A percentile compares a stretch with the other conserved stretches of the same genome.
Evolutionary conservation across 2,888 invertebrate genomes (phyloP).

Genomic region (Noctuana brunneofusca): DNA sequence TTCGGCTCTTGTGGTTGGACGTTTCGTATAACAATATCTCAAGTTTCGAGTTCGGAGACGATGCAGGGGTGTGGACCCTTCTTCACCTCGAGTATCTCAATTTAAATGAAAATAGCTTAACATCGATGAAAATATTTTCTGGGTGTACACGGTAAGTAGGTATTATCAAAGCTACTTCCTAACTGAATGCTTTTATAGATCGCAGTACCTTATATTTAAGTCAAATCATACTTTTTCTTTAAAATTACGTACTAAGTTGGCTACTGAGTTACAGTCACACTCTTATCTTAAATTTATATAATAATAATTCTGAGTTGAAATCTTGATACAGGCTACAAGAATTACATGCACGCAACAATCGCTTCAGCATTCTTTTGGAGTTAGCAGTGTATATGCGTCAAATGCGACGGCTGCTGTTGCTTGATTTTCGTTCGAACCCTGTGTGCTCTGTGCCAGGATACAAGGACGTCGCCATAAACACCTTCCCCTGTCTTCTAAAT

Average conservation of each 20-base stretch:
- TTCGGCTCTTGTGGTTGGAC: slow-evolving; percentile 79
- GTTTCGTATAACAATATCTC: slow-evolving; percentile 82
- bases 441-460: slow-evolving; percentile 63
- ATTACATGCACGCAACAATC: slow-evolving; percentile 66
- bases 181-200: no score
- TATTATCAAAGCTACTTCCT: no score
- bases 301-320: no score
- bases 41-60: slow-evolving; percentile 63
- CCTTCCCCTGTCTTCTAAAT: slow-evolving; percentile 59
- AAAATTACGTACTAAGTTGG: no score
- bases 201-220: no score
- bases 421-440: slow-evolving; percentile 72
- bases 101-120: slow-evolving; percentile 79
- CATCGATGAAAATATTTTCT: slow-evolving; percentile 78
- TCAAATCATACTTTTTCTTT: no score
- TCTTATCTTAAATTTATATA: no score
- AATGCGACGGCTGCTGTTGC: slow-evolving; percentile 55
- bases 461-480: slow-evolving; percentile 63
- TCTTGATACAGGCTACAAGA: slow-evolving; percentile 57
- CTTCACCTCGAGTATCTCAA: slow-evolving; percentile 78
- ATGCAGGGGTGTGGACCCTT: slow-evolving; percentile 76
- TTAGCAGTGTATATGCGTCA: slow-evolving; percentile 71
- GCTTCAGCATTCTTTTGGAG: slow-evolving; percentile 60
- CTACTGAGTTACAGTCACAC: no score
- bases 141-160: slow-evolving; percentile 65